Evolutionary conservation across 2,888 invertebrate genomes (phyloP), one percentile per base, ranked within the genome.

Genomic region (Brachypterus glaber): DNA sequence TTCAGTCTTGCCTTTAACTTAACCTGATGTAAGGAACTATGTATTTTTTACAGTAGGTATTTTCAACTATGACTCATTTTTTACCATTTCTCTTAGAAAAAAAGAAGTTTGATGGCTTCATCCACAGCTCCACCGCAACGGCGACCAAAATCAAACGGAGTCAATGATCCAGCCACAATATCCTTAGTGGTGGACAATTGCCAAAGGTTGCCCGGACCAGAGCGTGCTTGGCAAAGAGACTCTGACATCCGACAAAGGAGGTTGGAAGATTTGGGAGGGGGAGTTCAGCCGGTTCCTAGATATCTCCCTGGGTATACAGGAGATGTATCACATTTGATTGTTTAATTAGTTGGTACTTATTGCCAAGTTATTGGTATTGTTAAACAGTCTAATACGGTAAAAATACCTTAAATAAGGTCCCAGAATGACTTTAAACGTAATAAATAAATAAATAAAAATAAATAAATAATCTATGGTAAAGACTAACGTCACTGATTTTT

Each of bases 51-150:
- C n/a, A n/a, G n/a, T n/a, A n/a, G n/a, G n/a, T n/a, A n/a, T n/a
- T n/a, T n/a, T n/a, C n/a, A n/a, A n/a, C n/a, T n/a, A n/a, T n/a
- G n/a, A n/a, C n/a, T n/a, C n/a, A n/a, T n/a, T n/a, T n/a, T n/a
- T n/a, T n/a, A n/a, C n/a, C n/a, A n/a, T n/a, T n/a, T n/a, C 14
- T 53, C 76, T 42, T 71, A 93, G 92, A 92, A 92, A 72, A 79
- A 91, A 36, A 90, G 90, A 68, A 82, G 82, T 1, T 67, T 91
- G 48, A 74, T 90, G 35, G 84, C 87, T 32, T 81, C 87, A 1
- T 72, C 88, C 50, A n/a, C n/a, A n/a, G n/a, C n/a, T n/a, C 76
- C 72, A n/a, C 72, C 80, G 46, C 87, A 87, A 64, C 75, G 87
- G 21, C 75, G 83, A 21, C 76, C 79, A 35, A 83, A 85, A 64